Evolutionary conservation across 1,140 invertebrate species (phyloP).

Genomic region (Panagrolaimus sp.): DNA sequence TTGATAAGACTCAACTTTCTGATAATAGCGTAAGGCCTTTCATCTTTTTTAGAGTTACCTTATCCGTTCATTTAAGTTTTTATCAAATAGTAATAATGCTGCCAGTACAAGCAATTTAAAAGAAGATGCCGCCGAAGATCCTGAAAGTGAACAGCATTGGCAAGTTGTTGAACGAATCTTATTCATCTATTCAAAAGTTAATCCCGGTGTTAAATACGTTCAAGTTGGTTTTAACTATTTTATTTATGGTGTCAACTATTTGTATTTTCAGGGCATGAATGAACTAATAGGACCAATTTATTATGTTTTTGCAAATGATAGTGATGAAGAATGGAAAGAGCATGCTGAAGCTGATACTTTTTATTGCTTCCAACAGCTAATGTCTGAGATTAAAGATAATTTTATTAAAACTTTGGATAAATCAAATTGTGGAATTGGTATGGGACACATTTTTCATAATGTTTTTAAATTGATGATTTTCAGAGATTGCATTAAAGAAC

Average conservation of each 20-base stretch:
- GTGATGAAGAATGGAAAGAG: conserved; percentile 67
- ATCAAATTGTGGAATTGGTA: conserved; percentile 68
- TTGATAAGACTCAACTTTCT: not conserved
- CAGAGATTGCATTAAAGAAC: conserved; percentile 37
- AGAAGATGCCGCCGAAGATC: not conserved
- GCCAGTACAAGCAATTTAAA: not conserved
- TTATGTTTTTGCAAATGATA: conserved; percentile 87
- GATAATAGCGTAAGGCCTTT: not conserved
- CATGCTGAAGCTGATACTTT: conserved; percentile 93
- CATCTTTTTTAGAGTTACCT: not conserved
- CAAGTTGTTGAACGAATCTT: conserved; percentile 93
- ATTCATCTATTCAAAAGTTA: conserved; percentile 93
- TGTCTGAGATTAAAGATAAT: conserved; percentile 93
- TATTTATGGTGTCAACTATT: no score
- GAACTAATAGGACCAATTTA: conserved; percentile 95
- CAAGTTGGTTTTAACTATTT: conserved; percentile 64
- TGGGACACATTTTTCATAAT: conserved; percentile 16
- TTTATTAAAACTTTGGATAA: conserved; percentile 93
- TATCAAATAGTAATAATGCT: not conserved
- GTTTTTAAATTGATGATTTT: conserved; percentile 19
- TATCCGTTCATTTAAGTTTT: not conserved
- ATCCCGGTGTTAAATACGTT: conserved; percentile 93
- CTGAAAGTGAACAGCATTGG: conserved; percentile 62
- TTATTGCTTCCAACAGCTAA: conserved; percentile 92
- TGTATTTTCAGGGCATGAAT: conserved; percentile 79